Percentiles rank a stretch among this genome's conserved stretches.
Conservation (phyloP, 2,888 invertebrate genomes). For the Phengaris alcon region DNA sequence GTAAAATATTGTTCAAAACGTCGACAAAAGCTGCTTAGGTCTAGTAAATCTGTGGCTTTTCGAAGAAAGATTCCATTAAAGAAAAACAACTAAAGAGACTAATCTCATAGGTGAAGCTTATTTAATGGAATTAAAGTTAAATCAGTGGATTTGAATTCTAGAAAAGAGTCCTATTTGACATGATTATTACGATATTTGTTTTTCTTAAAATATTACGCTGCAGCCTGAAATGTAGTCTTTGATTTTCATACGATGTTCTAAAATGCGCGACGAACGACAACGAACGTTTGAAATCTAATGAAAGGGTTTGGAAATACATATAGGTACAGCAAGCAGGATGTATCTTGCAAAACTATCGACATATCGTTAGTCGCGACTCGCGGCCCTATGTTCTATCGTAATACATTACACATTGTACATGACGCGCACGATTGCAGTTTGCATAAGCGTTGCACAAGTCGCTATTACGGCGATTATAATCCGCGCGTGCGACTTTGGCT, state of each 20-base stretch:
- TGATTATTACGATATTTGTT: too few relatives aligned
- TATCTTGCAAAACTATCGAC: conserved; percentile 4
- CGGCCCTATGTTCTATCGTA: conserved; percentile 24
- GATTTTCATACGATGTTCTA: background rate
- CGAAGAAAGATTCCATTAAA: too few relatives aligned
- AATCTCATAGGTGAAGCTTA: too few relatives aligned
- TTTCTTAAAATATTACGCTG: background rate
- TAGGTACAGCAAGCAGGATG: background rate
- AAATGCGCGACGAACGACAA: background rate
- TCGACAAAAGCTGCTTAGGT: background rate
- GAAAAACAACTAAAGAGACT: too few relatives aligned
- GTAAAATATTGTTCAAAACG: background rate
- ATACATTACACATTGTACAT: conserved; percentile 54
- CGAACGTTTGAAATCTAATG: too few relatives aligned
- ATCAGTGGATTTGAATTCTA: too few relatives aligned
- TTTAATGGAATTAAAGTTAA: too few relatives aligned
- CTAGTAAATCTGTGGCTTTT: background rate
- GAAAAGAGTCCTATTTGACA: too few relatives aligned
- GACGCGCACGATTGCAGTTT: conserved; percentile 68
- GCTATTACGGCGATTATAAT: conserved; percentile 67
- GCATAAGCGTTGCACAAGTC: conserved; percentile 69
- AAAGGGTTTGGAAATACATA: too few relatives aligned
- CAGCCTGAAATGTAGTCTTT: background rate
- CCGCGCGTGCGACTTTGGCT: conserved; percentile 69
- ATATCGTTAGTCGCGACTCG: conserved; percentile 18